Percentiles rank a stretch among this genome's conserved stretches.
Conservation (phyloP, 2,113 vertebrate species). For the Puntigrus tetrazona region DNA sequence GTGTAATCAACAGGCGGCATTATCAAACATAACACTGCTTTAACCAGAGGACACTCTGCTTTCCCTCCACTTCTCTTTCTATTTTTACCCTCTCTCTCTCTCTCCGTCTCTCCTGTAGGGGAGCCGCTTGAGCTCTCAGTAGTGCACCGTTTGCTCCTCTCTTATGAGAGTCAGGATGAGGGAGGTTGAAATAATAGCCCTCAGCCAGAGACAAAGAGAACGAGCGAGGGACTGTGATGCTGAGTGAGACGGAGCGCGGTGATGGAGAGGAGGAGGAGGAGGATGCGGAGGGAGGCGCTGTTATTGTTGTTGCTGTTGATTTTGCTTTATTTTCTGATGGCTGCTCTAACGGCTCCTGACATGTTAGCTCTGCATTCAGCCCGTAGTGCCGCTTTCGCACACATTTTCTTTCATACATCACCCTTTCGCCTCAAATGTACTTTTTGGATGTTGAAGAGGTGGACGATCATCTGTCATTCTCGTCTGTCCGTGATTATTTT, state of each 20-base stretch:
- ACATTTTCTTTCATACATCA: conserved; percentile 30
- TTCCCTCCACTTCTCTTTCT: neutral
- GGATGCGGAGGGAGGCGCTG: conserved; percentile 45
- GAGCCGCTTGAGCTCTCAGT: conserved; percentile 21
- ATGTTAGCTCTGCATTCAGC: conserved; percentile 66
- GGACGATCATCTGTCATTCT: conserved; percentile 68
- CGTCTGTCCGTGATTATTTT: conserved; percentile 59
- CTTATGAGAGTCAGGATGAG: neutral
- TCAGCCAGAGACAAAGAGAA: conserved; percentile 50
- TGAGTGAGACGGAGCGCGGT: conserved; percentile 14
- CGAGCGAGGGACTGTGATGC: neutral
- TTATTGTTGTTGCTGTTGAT: conserved; percentile 60
- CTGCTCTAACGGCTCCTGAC: conserved; percentile 67
- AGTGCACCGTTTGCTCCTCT: neutral
- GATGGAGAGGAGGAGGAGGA: conserved; percentile 59
- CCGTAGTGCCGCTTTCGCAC: conserved; percentile 40
- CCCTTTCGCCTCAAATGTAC: conserved; percentile 48
- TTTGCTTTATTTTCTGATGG: conserved; percentile 40
- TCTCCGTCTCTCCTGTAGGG: neutral
- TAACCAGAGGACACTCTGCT: conserved; percentile 22
- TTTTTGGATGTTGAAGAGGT: conserved; percentile 65
- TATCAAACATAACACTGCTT: conserved; percentile 4
- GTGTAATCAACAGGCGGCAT: conserved; percentile 16
- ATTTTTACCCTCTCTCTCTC: neutral
- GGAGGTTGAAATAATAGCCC: conserved; percentile 35